phyloP scores from a whole-genome alignment of 64 coral and sea anemone genomes.

The Dendrophyllia cribrosa region DNA sequence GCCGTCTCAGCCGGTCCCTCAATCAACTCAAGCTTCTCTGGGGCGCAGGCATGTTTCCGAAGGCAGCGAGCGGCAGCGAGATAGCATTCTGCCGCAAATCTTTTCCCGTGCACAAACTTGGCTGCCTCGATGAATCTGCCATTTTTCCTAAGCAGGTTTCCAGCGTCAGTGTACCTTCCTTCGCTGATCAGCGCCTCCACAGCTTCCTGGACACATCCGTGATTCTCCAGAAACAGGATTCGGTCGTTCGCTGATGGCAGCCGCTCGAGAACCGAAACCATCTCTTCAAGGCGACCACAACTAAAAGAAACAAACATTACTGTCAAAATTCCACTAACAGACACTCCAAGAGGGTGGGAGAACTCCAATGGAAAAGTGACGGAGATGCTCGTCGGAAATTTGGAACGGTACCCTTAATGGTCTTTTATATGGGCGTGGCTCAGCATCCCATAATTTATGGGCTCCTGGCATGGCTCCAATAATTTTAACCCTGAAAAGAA shows the following conservation, averaged over 20 bases:
- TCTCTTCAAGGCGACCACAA: constrained; percentile 39
- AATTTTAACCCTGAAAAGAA: neutral
- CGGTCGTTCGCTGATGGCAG: constrained; percentile 67
- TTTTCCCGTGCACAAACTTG: constrained; percentile 45
- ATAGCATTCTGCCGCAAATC: constrained; percentile 72
- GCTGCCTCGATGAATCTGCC: constrained; percentile 74
- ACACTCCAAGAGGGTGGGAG: too few species aligned
- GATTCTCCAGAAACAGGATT: constrained; percentile 73
- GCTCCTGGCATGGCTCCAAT: too few species aligned
- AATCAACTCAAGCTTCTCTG: constrained; percentile 50
- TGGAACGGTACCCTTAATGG: too few species aligned
- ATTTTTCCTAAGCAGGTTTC: constrained; percentile 60
- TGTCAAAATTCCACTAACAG: neutral
- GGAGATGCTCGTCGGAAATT: too few species aligned
- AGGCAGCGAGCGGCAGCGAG: constrained; percentile 40
- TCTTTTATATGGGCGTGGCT: too few species aligned
- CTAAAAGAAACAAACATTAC: neutral
- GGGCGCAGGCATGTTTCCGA: neutral
- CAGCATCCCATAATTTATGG: too few species aligned
- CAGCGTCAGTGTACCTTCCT: constrained; percentile 61
- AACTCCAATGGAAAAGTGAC: too few species aligned
- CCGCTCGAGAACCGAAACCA: constrained; percentile 67
- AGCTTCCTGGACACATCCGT: constrained; percentile 65
- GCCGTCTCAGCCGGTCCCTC: constrained; percentile 60
- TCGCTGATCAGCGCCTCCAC: constrained; percentile 48